Evolutionary conservation across 2,797 vertebrate species (phyloP).

Genomic region (Trachops cirrhosus): DNA sequence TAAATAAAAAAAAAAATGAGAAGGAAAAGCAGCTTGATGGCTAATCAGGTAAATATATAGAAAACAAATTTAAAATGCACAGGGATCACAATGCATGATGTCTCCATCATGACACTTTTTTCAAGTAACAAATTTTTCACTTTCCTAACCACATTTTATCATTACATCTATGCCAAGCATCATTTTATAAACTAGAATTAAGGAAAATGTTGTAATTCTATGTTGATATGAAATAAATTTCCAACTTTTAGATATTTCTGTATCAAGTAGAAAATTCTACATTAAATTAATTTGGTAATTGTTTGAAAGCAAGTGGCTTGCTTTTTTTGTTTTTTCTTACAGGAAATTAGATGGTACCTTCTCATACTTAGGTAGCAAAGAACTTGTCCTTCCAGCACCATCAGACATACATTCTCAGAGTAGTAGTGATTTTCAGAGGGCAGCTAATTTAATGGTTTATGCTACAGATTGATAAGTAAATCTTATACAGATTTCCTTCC

Average conservation of each 20-base stretch:
- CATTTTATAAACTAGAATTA: not conserved
- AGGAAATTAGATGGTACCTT: not conserved
- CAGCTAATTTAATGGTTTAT: not conserved
- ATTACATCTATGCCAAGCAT: not conserved
- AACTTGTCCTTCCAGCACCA: not conserved
- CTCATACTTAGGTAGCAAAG: not conserved
- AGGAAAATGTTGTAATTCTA: not conserved
- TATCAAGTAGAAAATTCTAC: not conserved
- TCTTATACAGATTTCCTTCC: not conserved
- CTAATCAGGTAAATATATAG: not conserved
- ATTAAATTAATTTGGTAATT: not conserved
- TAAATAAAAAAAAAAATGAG: not conserved
- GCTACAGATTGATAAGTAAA: not conserved
- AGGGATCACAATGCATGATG: not conserved
- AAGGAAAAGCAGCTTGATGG: fast-evolving
- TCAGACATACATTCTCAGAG: not conserved
- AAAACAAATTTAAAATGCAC: not conserved
- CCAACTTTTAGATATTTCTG: not conserved
- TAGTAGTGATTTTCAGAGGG: not conserved
- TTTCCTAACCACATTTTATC: not conserved
- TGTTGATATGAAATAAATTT: not conserved
- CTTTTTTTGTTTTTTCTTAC: not conserved
- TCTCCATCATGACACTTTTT: not conserved
- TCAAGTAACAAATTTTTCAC: not conserved
- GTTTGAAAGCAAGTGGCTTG: not conserved